Base-by-base conservation (phyloP, 92 coral and sea anemone species). In the Actinernus sp. region DNA sequence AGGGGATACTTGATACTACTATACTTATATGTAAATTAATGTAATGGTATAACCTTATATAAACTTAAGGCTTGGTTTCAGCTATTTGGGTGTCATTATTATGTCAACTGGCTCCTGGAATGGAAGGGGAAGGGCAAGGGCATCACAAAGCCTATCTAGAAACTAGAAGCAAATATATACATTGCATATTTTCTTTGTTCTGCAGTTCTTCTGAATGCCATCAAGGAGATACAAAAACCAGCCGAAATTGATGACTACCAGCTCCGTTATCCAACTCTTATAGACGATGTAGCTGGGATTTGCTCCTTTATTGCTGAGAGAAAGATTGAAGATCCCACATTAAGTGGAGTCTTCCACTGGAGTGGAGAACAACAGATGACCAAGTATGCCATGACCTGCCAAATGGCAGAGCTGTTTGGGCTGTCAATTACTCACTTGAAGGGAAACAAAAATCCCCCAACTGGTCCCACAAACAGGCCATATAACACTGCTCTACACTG, bases 321-420 rank as follows among this genome's bases (percentile, higher is more conserved):
- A 34, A 59, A 82, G 53, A 48, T 47, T n/a, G 40, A 28, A 11
- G 28, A 31, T 0, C 38, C 68, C 11, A 26, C 65, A 12, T 41
- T 68, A 14, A 23, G 40, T 68, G 97, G 97, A 9, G 68, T 89
- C 36, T 88, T 90, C 81, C 95, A 92, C 49, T 92, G 95, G 95
- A 83, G 95, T 33, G 66, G 74, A 10, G 48, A 65, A 14, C 92
- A 88, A 59, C 66, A 82, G 24, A 88, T 86, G 91, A 71, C 97
- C 67, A 92, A 88, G 69, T 88, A 88, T 58, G 62, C 52, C 46
- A 92, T 88, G 97, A 80, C 50, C 30, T 65, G 65, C 19, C 66
- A 64, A 31, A 84, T 92, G 86, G 95, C 86, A 1, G 39, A 76
- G 24, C 27, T 73, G 61, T 92, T 84, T 76, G 82, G 71, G 0